Evolutionary conservation across 2,888 invertebrate species (phyloP).

Genomic region (Globia sparganii): DNA sequence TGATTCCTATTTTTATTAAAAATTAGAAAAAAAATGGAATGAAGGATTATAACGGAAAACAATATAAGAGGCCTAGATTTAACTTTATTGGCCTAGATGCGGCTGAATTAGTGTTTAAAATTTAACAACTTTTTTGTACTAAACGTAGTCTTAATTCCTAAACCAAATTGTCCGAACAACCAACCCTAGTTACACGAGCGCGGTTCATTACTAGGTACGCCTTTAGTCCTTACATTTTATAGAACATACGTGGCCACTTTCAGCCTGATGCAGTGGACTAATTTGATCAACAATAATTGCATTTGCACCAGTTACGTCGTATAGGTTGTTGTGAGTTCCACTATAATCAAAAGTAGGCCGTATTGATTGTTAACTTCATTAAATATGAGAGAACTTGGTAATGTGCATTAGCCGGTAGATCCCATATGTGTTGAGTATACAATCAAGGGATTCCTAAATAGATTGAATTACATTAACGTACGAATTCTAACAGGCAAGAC

Average conservation of each 20-base stretch:
- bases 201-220: too few species aligned
- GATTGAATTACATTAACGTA: not conserved
- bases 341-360: not conserved
- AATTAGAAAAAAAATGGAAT: not conserved
- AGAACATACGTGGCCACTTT: conserved; percentile 9
- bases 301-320: conserved; percentile 9
- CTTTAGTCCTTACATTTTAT: not conserved
- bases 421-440: not conserved
- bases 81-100: not conserved
- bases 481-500: not conserved
- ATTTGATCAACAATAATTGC: conserved; percentile 36
- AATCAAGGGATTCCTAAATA: too few species aligned
- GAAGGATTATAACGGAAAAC: not conserved
- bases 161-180: too few species aligned
- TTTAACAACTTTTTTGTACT: not conserved
- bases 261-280: conserved; percentile 13
- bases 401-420: not conserved
- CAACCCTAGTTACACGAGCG: too few species aligned
- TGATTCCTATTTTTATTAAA: not conserved
- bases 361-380: not conserved
- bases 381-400: not conserved
- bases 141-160: not conserved
- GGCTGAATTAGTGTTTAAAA: not conserved
- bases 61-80: not conserved
- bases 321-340: not conserved